Percentiles rank a stretch among this genome's conserved stretches.
Evolutionary conservation across 2,888 invertebrate species (phyloP).

Genomic region (Ochropacha duplaris): DNA sequence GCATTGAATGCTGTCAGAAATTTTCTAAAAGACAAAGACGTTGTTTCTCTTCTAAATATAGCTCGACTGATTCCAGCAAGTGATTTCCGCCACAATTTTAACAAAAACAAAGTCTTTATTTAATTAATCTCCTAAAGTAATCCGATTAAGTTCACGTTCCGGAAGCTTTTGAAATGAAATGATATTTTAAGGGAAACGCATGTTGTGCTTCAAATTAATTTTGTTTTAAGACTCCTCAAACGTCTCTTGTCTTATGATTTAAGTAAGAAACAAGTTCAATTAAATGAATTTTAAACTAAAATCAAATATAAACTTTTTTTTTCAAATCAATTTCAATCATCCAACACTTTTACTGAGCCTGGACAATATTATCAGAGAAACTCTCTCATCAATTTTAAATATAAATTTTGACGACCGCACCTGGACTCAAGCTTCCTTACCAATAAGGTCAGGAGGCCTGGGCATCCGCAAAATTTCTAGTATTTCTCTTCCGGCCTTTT

Average conservation of each 20-base stretch:
- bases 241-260: background rate
- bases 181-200: background rate
- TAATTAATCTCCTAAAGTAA: conserved; percentile 4
- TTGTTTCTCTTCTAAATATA: background rate
- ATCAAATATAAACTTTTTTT: too few relatives aligned
- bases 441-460: too few relatives aligned
- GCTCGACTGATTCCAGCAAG: background rate
- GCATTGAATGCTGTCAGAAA: too few relatives aligned
- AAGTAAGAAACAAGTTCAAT: background rate
- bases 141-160: conserved; percentile 1
- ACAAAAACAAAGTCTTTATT: conserved; percentile 3
- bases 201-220: conserved; percentile 2
- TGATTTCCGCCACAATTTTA: background rate
- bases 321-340: too few relatives aligned
- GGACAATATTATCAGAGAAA: too few relatives aligned
- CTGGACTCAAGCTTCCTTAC: too few relatives aligned
- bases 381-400: too few relatives aligned
- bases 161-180: background rate
- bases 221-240: background rate
- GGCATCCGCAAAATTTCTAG: too few relatives aligned
- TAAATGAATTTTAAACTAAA: background rate
- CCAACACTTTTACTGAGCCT: too few relatives aligned
- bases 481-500: too few relatives aligned
- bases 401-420: too few relatives aligned
- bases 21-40: background rate